These are phyloP conservation scores for Bimastos eiseni DNA, from an alignment of 2,888 invertebrate species.

Conservation along the genomic window DNA sequence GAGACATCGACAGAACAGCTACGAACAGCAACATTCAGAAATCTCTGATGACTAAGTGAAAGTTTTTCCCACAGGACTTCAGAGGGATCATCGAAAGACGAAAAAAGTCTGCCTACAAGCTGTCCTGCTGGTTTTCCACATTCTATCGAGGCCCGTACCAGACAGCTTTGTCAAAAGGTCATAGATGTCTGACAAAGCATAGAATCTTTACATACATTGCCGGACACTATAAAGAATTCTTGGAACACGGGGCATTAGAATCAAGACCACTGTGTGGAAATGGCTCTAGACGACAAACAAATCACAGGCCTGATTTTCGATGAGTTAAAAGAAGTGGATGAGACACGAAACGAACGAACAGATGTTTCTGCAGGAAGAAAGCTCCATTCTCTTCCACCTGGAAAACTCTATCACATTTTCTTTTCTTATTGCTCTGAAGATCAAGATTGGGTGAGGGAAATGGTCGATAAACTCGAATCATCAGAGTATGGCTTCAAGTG, in stretches of 20 bases:
- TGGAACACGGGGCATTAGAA: no score
- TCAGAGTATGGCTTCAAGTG: conserved; percentile 17
- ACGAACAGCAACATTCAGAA: no score
- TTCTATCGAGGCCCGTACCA: no score
- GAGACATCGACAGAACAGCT: no score
- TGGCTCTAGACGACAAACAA: neutral
- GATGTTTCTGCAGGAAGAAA: neutral
- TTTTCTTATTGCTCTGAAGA: neutral
- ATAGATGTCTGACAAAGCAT: no score
- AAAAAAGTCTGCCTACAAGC: no score
- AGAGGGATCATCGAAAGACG: no score
- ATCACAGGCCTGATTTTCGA: neutral
- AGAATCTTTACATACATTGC: neutral
- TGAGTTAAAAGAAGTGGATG: neutral
- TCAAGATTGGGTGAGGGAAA: neutral
- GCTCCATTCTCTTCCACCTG: neutral
- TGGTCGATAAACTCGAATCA: neutral
- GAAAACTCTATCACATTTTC: conserved; percentile 1
- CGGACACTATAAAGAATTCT: neutral
- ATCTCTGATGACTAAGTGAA: no score
- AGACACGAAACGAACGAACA: neutral
- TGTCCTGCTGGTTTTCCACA: no score
- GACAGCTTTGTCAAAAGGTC: no score
- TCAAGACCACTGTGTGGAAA: neutral
- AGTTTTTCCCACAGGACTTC: no score